Evolutionary conservation across 2,113 vertebrate species (phyloP).

Genomic region (Halcyon malimbica): DNA sequence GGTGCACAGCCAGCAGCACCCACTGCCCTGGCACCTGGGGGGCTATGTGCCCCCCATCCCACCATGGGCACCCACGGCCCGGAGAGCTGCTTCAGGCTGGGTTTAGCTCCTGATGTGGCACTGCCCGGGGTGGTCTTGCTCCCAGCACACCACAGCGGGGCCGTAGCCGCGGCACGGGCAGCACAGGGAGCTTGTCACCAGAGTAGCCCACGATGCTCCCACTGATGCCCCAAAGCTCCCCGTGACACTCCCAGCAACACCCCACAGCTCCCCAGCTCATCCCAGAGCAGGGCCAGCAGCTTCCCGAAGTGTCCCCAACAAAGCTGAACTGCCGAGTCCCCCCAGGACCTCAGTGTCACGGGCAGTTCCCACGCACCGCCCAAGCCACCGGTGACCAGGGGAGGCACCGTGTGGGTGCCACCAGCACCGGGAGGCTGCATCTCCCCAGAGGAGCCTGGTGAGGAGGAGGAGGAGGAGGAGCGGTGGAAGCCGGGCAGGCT

Average conservation of each 20-base stretch:
- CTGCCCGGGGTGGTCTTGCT: rapidly evolving
- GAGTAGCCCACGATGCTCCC: rapidly evolving
- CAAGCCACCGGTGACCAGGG: neutral
- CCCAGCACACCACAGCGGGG: rapidly evolving
- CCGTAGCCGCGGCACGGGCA: rapidly evolving
- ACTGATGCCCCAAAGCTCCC: rapidly evolving
- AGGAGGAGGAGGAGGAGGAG: neutral
- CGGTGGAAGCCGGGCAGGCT: neutral
- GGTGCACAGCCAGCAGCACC: neutral
- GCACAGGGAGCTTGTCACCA: rapidly evolving
- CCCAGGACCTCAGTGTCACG: neutral
- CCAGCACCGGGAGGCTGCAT: neutral
- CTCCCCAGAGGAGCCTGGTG: neutral
- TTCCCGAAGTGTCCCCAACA: rapidly evolving
- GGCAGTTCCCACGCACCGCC: rapidly evolving
- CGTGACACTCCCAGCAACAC: too few species aligned
- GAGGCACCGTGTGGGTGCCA: rapidly evolving
- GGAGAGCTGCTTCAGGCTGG: neutral
- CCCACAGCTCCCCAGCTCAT: neutral
- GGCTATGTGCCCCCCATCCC: rapidly evolving
- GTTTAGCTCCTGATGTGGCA: rapidly evolving
- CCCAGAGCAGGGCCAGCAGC: neutral
- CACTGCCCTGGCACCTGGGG: rapidly evolving
- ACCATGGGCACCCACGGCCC: too few species aligned
- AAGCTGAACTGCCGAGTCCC: neutral